Conservation (phyloP, 2,113 vertebrate species). For the Neolamprologus caudopunctatus region DNA sequence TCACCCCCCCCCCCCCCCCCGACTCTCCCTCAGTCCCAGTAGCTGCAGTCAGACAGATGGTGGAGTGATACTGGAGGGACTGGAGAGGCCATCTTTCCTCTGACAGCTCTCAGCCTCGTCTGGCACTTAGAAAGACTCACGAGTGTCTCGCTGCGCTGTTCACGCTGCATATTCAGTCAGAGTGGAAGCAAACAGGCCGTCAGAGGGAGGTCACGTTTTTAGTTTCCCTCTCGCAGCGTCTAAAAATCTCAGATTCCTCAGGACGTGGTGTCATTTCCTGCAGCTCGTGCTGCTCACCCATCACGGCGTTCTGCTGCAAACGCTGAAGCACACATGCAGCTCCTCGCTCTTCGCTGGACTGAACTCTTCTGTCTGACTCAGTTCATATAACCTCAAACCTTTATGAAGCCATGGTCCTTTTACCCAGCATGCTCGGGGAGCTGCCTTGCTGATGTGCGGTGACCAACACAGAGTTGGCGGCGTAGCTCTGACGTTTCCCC, state of each 20-base stretch:
- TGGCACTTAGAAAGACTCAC: not conserved
- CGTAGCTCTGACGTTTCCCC: not conserved
- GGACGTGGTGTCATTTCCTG: not conserved
- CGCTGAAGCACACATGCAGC: not conserved
- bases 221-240: not conserved
- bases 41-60: conserved; percentile 30
- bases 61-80: not conserved
- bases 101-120: conserved; percentile 7
- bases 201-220: not conserved
- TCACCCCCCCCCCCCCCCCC: no score
- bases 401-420: not conserved
- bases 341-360: not conserved
- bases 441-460: not conserved
- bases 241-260: not conserved
- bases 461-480: not conserved
- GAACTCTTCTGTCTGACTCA: not conserved
- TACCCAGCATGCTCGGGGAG: not conserved
- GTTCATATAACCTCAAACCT: not conserved
- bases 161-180: not conserved
- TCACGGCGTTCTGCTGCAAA: not conserved
- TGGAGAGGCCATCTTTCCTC: not conserved
- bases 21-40: not conserved
- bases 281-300: not conserved
- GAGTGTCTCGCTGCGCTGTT: not conserved
- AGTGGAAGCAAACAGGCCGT: not conserved